These are phyloP conservation scores for Anoplophora glabripennis DNA, from an alignment of 1,140 invertebrate genomes.

Conservation along the genomic window DNA sequence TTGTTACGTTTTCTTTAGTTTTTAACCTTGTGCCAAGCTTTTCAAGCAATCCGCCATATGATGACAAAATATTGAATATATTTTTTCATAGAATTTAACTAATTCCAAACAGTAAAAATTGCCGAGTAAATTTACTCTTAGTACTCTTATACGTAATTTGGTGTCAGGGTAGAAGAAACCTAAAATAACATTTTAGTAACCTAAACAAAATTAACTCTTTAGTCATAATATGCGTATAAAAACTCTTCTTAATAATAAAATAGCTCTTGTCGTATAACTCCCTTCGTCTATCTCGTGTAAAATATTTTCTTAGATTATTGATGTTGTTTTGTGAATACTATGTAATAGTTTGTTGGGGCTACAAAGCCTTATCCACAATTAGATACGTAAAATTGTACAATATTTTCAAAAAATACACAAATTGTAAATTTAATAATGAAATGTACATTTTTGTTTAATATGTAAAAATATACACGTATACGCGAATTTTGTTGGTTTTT, in stretches of 20 bases:
- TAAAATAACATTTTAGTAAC: constrained; percentile 27
- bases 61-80: constrained; percentile 18
- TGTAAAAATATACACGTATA: constrained; percentile 43
- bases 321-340: constrained; percentile 39
- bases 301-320: constrained; percentile 37
- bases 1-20: constrained; percentile 12
- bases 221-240: constrained; percentile 18
- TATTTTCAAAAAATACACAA: constrained; percentile 37
- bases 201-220: constrained; percentile 15
- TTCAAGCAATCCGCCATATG: constrained; percentile 29
- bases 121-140: constrained; percentile 46
- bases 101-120: constrained; percentile 30
- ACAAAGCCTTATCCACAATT: constrained; percentile 29
- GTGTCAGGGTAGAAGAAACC: constrained; percentile 50
- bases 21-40: constrained; percentile 36
- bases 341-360: constrained; percentile 28
- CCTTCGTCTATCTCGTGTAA: constrained; percentile 25
- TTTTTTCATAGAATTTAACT: constrained; percentile 21
- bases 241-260: constrained; percentile 15
- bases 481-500: constrained; percentile 26
- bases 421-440: constrained; percentile 28
- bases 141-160: constrained; percentile 52
- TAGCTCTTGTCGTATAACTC: constrained; percentile 23
- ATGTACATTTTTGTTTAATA: constrained; percentile 33
- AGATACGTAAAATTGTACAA: constrained; percentile 50